Conservation (phyloP, 1,140 invertebrate species). For the Drosophila kanapiae region DNA sequence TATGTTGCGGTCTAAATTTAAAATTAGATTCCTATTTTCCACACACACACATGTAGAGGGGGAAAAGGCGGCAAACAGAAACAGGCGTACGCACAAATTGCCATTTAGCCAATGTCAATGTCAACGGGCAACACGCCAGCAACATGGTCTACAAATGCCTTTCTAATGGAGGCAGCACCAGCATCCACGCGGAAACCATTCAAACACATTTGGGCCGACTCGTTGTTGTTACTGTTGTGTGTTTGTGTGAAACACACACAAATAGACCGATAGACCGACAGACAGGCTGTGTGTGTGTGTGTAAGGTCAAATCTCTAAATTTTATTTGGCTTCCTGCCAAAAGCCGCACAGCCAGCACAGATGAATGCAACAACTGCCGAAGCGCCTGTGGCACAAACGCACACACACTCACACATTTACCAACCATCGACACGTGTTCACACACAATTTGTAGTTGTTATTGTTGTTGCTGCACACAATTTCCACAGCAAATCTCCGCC, state of each 20-base stretch:
- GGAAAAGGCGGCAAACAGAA: neutral
- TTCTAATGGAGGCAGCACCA: slow-evolving; percentile 70
- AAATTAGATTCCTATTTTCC: slow-evolving; percentile 69
- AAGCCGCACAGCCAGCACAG: slow-evolving; percentile 53
- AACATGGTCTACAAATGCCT: slow-evolving; percentile 64
- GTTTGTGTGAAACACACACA: slow-evolving; percentile 8
- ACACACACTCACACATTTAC: slow-evolving; percentile 13
- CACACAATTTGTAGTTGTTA: slow-evolving; percentile 55
- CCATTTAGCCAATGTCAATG: slow-evolving; percentile 80
- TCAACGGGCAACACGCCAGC: slow-evolving; percentile 61
- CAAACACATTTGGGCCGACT: slow-evolving; percentile 66
- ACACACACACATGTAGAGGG: slow-evolving; percentile 12
- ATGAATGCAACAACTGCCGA: slow-evolving; percentile 69
- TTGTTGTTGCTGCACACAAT: slow-evolving; percentile 45
- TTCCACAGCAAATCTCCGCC: slow-evolving; percentile 56
- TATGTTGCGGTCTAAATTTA: slow-evolving; percentile 53
- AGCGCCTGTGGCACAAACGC: slow-evolving; percentile 49
- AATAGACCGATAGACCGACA: slow-evolving; percentile 13
- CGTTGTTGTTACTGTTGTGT: slow-evolving; percentile 17
- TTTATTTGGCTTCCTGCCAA: slow-evolving; percentile 81
- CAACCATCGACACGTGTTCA: slow-evolving; percentile 42
- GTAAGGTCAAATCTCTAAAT: slow-evolving; percentile 79
- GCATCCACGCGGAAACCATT: slow-evolving; percentile 77
- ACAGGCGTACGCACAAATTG: slow-evolving; percentile 70
- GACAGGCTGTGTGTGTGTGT: slow-evolving; percentile 29